Percentiles rank a stretch among this genome's conserved stretches.
phyloP scores from a whole-genome alignment of 2,113 vertebrate genomes.

The Recurvirostra avosetta region DNA sequence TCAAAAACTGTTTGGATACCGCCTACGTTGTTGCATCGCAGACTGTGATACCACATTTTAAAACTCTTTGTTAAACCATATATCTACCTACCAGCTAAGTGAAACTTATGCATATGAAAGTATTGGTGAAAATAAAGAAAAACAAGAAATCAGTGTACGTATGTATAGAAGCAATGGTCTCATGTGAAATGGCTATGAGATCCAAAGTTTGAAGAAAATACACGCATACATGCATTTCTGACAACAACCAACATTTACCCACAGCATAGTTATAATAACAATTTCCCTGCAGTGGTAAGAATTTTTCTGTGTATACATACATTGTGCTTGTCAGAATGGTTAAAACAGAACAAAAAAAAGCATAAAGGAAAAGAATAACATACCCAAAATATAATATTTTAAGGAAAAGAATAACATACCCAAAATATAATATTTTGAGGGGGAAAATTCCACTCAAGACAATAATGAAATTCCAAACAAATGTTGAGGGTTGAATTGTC shows the following conservation, averaged over 20 bases:
- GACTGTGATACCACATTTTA: neutral
- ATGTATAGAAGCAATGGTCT: neutral
- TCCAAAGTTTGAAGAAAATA: neutral
- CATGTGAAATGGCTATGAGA: neutral
- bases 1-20: neutral
- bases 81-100: neutral
- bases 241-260: neutral
- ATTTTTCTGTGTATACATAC: neutral
- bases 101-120: neutral
- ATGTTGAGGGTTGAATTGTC: neutral
- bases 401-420: neutral
- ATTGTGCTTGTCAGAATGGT: neutral
- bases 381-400: neutral
- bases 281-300: neutral
- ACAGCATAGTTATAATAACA: neutral
- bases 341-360: neutral
- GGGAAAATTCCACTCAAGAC: neutral
- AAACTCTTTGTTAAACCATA: neutral
- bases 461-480: neutral
- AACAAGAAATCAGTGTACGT: neutral
- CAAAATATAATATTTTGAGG: neutral
- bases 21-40: neutral
- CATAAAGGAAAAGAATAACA: neutral
- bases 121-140: neutral
- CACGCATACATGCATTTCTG: fast-evolving